Evolutionary conservation across 2,888 invertebrate genomes (phyloP), one percentile per base, ranked within the genome.

Genomic region (Dicycla oo): DNA sequence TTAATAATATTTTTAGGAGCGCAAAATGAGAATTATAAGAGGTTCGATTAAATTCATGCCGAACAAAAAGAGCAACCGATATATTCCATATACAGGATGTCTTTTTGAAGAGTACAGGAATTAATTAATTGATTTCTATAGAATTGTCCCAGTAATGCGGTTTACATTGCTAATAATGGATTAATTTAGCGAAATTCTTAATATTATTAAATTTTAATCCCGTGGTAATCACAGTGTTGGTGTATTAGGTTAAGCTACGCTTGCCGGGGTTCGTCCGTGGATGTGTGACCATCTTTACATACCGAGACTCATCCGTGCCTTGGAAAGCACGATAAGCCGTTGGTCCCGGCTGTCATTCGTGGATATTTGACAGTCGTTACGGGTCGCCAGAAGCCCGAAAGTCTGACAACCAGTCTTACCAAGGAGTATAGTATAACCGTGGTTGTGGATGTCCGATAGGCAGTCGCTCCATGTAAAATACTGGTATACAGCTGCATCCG

Each of bases 121-220:
- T 30, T 60, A 7, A 69, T 53, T 67, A 43, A 69, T 38, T 13
- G 18, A 77, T 3, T n/a, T 54, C 47, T 26, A 68, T 67, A 30
- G 68, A 68, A 40, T 30, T 23, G 30, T 53, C 18, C 30, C 20
- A 40, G 53, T 60, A 60, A 30, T 40, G 40, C 18, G 49, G 49
- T 57, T 57, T 45, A 13, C 18, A 51, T 47, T 34, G 38, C 23
- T 38, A 53, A 47, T 15, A 53, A 43, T 40, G 30, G 58, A 47
- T 18, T 18, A 45, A 58, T 58, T 75, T 20, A 30, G n/a, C 20
- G 45, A 47, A 47, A 23, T 40, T 40, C 13, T 23, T n/a, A 53
- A 23, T 47, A 8, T 58, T 20, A n/a, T 51, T 40, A 20, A 30
- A 45, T 47, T 73, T 63, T 26, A 65, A 75, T 58, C 13, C 34